phyloP scores from a whole-genome alignment of 2,888 invertebrate genomes.

The Drosophila setosimentum region DNA sequence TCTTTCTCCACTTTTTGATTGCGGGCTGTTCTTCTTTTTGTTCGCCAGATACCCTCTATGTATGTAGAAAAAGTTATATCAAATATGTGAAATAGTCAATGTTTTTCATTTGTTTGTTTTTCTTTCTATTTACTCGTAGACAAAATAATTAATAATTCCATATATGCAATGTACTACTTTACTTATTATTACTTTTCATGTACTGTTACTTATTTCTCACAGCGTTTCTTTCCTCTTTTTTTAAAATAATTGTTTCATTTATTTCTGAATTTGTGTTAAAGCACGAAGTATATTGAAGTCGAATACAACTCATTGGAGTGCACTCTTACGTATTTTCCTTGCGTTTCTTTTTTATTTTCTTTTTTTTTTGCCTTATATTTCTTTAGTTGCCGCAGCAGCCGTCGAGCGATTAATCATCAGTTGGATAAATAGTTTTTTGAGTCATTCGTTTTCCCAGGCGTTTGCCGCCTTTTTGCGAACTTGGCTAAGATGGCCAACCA shows the following conservation, averaged over 20 bases:
- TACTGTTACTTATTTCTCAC: slow-evolving; percentile 3
- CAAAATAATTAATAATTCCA: neutral
- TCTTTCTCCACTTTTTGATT: slow-evolving; percentile 16
- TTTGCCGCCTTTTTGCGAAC: slow-evolving; percentile 30
- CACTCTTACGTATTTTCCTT: slow-evolving; percentile 7
- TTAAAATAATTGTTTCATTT: neutral
- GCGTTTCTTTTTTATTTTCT: neutral
- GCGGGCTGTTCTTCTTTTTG: slow-evolving; percentile 10
- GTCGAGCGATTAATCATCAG: slow-evolving; percentile 68
- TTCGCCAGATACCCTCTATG: slow-evolving; percentile 3
- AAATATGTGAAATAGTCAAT: neutral
- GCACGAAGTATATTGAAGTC: neutral
- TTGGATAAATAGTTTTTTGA: slow-evolving; percentile 54
- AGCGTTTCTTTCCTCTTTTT: neutral
- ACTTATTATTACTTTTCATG: neutral
- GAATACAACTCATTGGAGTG: neutral
- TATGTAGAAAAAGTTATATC: neutral
- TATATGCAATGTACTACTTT: neutral
- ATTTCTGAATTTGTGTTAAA: neutral
- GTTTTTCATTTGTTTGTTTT: neutral
- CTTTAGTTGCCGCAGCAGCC: slow-evolving; percentile 32
- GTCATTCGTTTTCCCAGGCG: slow-evolving; percentile 46
- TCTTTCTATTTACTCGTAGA: neutral
- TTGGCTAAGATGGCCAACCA: slow-evolving; percentile 30
- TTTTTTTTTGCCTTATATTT: neutral